Conservation (phyloP, 2,888 invertebrate genomes). For the Machimus atricapillus region DNA sequence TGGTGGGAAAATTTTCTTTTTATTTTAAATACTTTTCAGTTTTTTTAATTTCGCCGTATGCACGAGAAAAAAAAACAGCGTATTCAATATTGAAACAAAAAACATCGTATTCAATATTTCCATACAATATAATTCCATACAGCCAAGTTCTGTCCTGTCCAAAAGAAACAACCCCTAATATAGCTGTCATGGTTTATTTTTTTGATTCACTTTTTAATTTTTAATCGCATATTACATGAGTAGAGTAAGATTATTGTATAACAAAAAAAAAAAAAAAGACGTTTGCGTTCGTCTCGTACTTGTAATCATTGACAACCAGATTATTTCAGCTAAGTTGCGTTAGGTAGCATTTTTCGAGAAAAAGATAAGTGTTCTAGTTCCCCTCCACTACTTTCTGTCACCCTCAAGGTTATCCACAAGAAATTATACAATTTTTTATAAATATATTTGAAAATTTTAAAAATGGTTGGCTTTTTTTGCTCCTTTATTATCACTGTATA, state of each 20-base stretch:
- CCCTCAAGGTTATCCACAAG: background rate
- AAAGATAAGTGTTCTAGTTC: background rate
- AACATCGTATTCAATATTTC: background rate
- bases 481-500: background rate
- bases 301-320: background rate
- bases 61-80: background rate
- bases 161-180: background rate
- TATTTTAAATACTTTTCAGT: background rate
- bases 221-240: background rate
- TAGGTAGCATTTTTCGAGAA: background rate
- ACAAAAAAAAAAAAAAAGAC: background rate
- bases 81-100: no score
- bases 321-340: background rate
- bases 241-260: background rate
- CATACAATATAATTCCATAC: background rate
- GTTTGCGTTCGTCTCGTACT: background rate
- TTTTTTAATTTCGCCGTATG: background rate
- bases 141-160: background rate
- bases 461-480: background rate
- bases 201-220: background rate
- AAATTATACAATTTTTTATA: conserved; percentile 17
- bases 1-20: background rate
- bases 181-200: background rate
- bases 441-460: conserved; percentile 8
- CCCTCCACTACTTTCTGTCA: background rate